Evolutionary conservation across 2,113 vertebrate genomes (phyloP), one percentile per base, ranked within the genome.

Genomic region (Cavia porcellus): DNA sequence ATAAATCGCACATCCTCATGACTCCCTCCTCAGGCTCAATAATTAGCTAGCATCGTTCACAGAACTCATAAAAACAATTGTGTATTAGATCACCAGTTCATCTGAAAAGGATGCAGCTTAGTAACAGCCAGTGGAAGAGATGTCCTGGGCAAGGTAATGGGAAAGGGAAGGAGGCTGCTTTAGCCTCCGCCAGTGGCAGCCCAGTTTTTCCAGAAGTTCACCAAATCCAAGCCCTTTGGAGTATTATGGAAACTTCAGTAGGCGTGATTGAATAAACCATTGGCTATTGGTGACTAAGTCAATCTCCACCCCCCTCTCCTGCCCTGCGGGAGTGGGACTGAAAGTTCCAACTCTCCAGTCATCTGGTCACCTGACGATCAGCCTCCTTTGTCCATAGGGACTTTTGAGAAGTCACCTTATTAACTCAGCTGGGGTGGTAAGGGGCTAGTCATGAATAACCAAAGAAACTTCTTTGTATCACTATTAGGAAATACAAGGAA

Each of bases 131-230:
- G 10, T 30, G 25, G 52, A 13, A 52, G 11, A 45, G 11, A 14
- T 22, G 45, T 11, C 24, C 4, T 8, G 7, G 5, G 4, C 3
- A 32, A 45, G 42, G 5, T 59, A 0, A 14, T 2, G 11, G 45
- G 28, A 74, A 45, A 20, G 7, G 1, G 19, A 1, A 4, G 17
- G 45, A 28, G 11, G 42, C 45, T 59, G 14, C 30, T 30, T 2
- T 0, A 13, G 1, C 70, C 75, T 82, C 42, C 14, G 9, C 13
- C 10, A 30, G 20, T 45, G 5, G 5, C 22, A 25, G 6, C 25
- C 52, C 19, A 47, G 17, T 3, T 42, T 61, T 50, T n/a, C 38
- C 3, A 0, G 17, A 57, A 32, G 20, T 14, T 12, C 14, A 87
- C 30, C 84, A 57, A n/a, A 47, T 5, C 19, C 30, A 17, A 30